Evolutionary conservation across 2,888 invertebrate genomes (phyloP), one percentile per base, ranked within the genome.

Genomic region (Barypeithes pellucidus): DNA sequence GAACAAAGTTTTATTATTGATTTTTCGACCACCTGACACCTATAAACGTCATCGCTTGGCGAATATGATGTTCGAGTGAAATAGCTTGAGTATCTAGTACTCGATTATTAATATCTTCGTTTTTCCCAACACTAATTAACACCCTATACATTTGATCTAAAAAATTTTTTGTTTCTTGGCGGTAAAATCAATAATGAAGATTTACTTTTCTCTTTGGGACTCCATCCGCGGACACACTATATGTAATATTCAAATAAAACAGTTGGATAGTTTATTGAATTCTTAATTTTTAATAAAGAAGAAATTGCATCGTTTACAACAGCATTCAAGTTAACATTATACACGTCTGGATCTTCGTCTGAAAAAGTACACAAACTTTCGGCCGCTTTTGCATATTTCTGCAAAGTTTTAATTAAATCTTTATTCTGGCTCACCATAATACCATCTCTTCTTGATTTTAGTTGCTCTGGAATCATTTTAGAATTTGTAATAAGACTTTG

Each of bases 401-500:
- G 89, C 81, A 93, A 87, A 83, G 90, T 91, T 83, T 92, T 92
- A 77, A 91, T 89, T 76, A 94, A 88, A 73, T 90, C 89, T 85
- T 93, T 94, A 89, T 97, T 97, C 83, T 92, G 92, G 84, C 96
- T 96, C 59, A 96, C 88, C 76, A 97, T 93, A 82, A 95, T 94
- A 81, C 97, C 97, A 86, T 97, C 77, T 20, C 76, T 45, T 54
- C 70, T 78, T 14, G 70, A 16, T 36, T 72, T 74, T 4, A 33
- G 9, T 16, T n/a, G 16, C 3, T 45, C 59, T 22, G 20, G 22
- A 24, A 61, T 14, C 11, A 36, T 60, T 45, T 36, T 47, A 0
- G 57, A 16, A 20, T 45, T 62, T 3, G 65, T 45, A 22, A 22
- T 60, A 24, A 47, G 14, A 20, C 67, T 75, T n/a, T 62, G 72